These are phyloP conservation scores for Chiloscyllium plagiosum DNA, from an alignment of 2,113 vertebrate species.

Conservation along the genomic window DNA sequence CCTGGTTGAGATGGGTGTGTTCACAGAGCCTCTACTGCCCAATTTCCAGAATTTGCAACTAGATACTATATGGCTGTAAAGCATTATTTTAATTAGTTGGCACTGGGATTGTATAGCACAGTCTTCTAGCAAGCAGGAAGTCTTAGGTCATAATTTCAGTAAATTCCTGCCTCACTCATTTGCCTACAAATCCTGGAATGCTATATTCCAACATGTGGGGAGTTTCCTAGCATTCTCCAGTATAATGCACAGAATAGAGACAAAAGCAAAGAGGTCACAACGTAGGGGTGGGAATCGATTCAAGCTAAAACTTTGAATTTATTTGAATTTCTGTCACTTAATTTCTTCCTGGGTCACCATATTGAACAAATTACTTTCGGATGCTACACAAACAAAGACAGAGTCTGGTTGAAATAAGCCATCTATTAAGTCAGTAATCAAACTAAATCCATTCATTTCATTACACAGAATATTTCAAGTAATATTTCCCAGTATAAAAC, in stretches of 20 bases:
- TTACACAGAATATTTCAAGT: neutral
- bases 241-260: neutral
- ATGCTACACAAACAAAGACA: too few species aligned
- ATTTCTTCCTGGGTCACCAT: neutral
- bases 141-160: neutral
- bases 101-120: neutral
- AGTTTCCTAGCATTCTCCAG: neutral
- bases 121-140: neutral
- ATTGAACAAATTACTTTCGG: too few species aligned
- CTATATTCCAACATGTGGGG: neutral
- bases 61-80: neutral
- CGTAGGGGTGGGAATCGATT: neutral
- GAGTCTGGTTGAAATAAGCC: too few species aligned
- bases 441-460: neutral
- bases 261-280: neutral
- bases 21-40: neutral
- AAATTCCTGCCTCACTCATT: neutral
- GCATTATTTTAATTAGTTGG: neutral
- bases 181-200: neutral
- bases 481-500: too few species aligned
- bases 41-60: neutral
- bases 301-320: neutral
- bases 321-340: neutral
- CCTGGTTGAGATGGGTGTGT: neutral
- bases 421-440: neutral